Evolutionary conservation across 2,797 vertebrate genomes (phyloP).

Genomic region (Semotilus atromaculatus): DNA sequence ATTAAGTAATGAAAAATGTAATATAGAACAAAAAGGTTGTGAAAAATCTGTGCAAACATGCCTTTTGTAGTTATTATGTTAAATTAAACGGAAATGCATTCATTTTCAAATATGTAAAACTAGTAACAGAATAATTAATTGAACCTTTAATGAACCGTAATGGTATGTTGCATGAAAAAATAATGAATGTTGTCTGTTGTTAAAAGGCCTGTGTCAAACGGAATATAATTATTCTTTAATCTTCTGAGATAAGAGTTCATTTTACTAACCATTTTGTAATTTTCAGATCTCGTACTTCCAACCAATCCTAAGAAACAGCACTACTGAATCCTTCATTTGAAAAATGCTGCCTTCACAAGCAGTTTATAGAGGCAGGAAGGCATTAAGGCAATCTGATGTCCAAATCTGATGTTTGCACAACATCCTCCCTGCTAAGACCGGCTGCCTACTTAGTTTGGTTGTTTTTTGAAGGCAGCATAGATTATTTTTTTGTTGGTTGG

Average conservation of each 20-base stretch:
- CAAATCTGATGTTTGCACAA: conserved; percentile 5
- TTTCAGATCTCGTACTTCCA: background rate
- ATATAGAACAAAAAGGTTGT: background rate
- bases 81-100: background rate
- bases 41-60: background rate
- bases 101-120: background rate
- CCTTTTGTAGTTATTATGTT: background rate
- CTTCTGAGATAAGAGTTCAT: background rate
- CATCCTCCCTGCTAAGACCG: background rate
- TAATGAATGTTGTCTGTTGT: background rate
- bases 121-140: background rate
- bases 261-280: background rate
- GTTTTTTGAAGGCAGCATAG: background rate
- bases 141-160: background rate
- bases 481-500: background rate
- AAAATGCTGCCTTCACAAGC: background rate
- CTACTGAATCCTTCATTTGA: background rate
- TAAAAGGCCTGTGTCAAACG: background rate
- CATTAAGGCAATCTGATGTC: background rate
- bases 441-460: background rate
- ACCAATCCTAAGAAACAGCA: background rate
- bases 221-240: background rate
- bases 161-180: background rate
- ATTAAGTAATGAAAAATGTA: no score
- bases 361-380: background rate